Evolutionary conservation across 2,888 invertebrate species (phyloP).

Genomic region (Ophion costatus): DNA sequence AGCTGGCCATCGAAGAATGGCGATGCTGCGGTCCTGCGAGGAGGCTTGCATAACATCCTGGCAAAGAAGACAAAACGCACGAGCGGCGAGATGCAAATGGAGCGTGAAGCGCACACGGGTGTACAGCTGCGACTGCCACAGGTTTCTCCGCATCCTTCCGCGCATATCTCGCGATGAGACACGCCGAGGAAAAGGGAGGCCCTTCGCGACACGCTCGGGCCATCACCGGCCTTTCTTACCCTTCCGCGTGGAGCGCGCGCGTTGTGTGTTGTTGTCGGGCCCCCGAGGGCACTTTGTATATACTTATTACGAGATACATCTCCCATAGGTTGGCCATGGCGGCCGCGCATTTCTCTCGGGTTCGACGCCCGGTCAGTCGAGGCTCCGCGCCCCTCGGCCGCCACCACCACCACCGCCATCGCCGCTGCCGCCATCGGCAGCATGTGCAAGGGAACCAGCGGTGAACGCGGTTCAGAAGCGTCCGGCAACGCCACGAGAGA

Average conservation of each 20-base stretch:
- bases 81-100: constrained; percentile 59
- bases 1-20: neutral
- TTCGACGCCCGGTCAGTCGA: constrained; percentile 82
- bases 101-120: constrained; percentile 39
- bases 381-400: constrained; percentile 58
- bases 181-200: constrained; percentile 42
- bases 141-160: constrained; percentile 34
- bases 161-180: constrained; percentile 38
- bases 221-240: constrained; percentile 45
- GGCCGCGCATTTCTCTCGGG: constrained; percentile 77
- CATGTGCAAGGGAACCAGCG: constrained; percentile 32
- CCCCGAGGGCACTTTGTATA: constrained; percentile 74
- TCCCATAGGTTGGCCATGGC: constrained; percentile 66
- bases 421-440: constrained; percentile 51
- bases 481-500: constrained; percentile 41
- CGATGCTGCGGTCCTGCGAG: constrained; percentile 20
- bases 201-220: constrained; percentile 18
- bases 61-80: constrained; percentile 32
- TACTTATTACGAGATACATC: constrained; percentile 80
- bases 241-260: constrained; percentile 45
- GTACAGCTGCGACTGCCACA: constrained; percentile 57
- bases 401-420: constrained; percentile 48
- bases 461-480: constrained; percentile 50
- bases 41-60: constrained; percentile 9
- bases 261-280: constrained; percentile 52